Evolutionary conservation across 1,140 invertebrate species (phyloP).

Genomic region (Plodia interpunctella): DNA sequence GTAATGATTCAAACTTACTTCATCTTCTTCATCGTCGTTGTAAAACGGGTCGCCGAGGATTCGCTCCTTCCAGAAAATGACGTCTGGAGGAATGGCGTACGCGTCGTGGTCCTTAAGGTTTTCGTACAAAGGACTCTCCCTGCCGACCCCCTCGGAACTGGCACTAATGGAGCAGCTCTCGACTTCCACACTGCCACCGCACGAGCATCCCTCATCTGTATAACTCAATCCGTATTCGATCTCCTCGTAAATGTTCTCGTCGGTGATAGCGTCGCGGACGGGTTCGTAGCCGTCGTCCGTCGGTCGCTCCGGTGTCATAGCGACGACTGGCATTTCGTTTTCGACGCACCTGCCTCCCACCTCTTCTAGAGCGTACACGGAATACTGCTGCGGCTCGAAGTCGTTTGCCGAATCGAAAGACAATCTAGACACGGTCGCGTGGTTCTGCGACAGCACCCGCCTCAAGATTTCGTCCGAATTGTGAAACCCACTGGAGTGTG

Average conservation of each 20-base stretch:
- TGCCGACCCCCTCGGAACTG: slow-evolving; percentile 60
- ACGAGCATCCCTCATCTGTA: slow-evolving; percentile 64
- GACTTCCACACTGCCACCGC: slow-evolving; percentile 62
- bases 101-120: slow-evolving; percentile 65
- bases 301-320: slow-evolving; percentile 59
- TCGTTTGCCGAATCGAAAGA: slow-evolving; percentile 62
- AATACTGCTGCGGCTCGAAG: slow-evolving; percentile 45
- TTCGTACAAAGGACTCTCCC: slow-evolving; percentile 70
- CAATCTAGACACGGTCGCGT: slow-evolving; percentile 51
- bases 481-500: slow-evolving; percentile 62
- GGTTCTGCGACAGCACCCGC: slow-evolving; percentile 50
- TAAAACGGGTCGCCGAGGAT: slow-evolving; percentile 62
- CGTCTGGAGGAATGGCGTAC: slow-evolving; percentile 61
- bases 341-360: slow-evolving; percentile 58
- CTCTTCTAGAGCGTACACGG: slow-evolving; percentile 59
- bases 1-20: slow-evolving; percentile 49
- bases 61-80: slow-evolving; percentile 69
- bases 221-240: slow-evolving; percentile 63
- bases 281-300: slow-evolving; percentile 66
- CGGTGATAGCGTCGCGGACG: slow-evolving; percentile 57
- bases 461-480: slow-evolving; percentile 63
- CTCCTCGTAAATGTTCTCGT: slow-evolving; percentile 71
- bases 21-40: slow-evolving; percentile 74
- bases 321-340: slow-evolving; percentile 47
- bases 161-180: slow-evolving; percentile 66